Conservation (phyloP, 2,797 vertebrate genomes). For the Hydrocynus forskahlii region DNA sequence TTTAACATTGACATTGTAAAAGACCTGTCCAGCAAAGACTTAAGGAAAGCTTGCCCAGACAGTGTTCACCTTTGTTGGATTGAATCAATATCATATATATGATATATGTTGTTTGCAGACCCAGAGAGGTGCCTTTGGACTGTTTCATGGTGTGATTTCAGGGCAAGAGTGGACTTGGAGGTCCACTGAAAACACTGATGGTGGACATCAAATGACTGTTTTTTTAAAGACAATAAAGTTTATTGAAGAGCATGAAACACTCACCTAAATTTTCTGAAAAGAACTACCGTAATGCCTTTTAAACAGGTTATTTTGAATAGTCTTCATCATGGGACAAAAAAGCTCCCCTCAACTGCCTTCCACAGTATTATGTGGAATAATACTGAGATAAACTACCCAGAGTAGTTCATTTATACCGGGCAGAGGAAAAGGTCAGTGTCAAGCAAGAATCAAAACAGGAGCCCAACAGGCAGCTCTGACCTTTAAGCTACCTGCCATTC, state of each 20-base stretch:
- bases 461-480: conserved; percentile 15
- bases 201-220: conserved; percentile 8
- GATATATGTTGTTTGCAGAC: background rate
- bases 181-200: conserved; percentile 9
- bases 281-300: background rate
- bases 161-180: conserved; percentile 13
- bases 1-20: conserved; percentile 18
- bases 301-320: background rate
- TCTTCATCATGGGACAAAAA: background rate
- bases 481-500: conserved; percentile 13
- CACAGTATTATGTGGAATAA: background rate
- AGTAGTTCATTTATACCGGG: background rate
- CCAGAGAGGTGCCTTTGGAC: background rate
- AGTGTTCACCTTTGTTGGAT: background rate
- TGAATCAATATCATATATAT: background rate
- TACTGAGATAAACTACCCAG: background rate
- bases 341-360: no score
- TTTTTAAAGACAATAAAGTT: conserved; percentile 40
- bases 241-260: conserved; percentile 17
- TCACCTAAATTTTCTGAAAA: background rate
- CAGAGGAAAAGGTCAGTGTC: conserved; percentile 2
- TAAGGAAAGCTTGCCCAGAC: background rate
- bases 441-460: conserved; percentile 4
- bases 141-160: conserved; percentile 25
- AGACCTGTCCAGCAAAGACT: background rate